These are phyloP conservation scores for Lutjanus argentimaculatus DNA, from an alignment of 2,797 vertebrate genomes.

Conservation along the genomic window DNA sequence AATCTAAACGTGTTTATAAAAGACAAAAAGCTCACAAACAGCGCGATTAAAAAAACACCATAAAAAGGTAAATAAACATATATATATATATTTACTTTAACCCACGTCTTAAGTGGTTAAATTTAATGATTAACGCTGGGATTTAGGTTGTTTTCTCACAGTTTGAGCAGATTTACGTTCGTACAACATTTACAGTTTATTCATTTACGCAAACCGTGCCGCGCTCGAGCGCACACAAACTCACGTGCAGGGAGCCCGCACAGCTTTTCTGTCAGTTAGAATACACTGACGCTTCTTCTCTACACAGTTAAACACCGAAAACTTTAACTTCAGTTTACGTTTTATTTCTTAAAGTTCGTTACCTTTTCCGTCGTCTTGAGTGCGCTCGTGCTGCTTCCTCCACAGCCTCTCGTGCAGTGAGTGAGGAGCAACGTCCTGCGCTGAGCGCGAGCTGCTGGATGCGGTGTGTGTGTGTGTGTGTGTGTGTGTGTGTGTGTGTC, in stretches of 20 bases:
- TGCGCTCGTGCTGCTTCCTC: background rate
- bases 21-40: too few species aligned
- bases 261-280: too few species aligned
- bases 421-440: background rate
- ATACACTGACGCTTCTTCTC: too few species aligned
- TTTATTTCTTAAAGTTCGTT: background rate
- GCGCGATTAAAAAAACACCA: too few species aligned
- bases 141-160: background rate
- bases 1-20: too few species aligned
- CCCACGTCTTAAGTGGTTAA: too few species aligned
- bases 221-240: too few species aligned
- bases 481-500: too few species aligned
- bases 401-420: background rate
- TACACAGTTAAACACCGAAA: background rate
- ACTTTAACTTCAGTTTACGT: background rate
- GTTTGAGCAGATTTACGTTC: background rate
- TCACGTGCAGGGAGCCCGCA: too few species aligned
- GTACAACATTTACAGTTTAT: background rate
- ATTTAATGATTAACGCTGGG: background rate
- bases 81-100: too few species aligned
- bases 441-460: constrained; percentile 6
- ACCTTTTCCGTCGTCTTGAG: background rate
- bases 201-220: too few species aligned
- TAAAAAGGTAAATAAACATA: too few species aligned
- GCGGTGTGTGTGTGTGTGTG: background rate